Percentiles rank a stretch among this genome's conserved stretches.
Evolutionary conservation across 2,797 vertebrate species (phyloP).

Genomic region (Cygnus olor): DNA sequence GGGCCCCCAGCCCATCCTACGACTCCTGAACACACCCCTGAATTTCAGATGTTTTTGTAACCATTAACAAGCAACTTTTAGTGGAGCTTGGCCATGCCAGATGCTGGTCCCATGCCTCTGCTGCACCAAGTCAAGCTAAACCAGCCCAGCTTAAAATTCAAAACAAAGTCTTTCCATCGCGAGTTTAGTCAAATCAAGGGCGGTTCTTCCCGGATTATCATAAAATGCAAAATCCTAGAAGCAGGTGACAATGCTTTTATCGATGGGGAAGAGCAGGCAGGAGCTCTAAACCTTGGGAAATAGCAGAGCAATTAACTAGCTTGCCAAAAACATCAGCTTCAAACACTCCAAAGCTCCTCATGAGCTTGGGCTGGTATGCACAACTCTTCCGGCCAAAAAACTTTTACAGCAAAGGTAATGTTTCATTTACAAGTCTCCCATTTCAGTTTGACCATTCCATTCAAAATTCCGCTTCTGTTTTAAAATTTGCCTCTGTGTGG

Average conservation of each 20-base stretch:
- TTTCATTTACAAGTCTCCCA: not conserved
- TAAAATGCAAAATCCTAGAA: not conserved
- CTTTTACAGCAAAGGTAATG: not conserved
- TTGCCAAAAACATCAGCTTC: not conserved
- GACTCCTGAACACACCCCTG: not conserved
- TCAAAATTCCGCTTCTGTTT: not conserved
- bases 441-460: not conserved
- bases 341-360: not conserved
- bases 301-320: not conserved
- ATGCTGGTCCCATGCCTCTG: not conserved
- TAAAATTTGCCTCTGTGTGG: not conserved
- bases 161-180: not conserved
- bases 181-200: not conserved
- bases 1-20: fast-evolving
- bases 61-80: not conserved
- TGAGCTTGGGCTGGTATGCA: not conserved
- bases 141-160: not conserved
- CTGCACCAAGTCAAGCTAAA: not conserved
- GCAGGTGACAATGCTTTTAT: not conserved
- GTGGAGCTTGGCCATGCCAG: not conserved
- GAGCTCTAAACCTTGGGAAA: not conserved
- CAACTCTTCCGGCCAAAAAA: not conserved
- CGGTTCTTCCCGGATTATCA: not conserved
- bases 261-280: not conserved
- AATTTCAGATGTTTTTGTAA: not conserved